A percentile compares a stretch with the other conserved stretches of the same genome.
These are phyloP conservation scores for Drosophila chauvacae DNA, from an alignment of 1,140 invertebrate species.

Conservation along the genomic window DNA sequence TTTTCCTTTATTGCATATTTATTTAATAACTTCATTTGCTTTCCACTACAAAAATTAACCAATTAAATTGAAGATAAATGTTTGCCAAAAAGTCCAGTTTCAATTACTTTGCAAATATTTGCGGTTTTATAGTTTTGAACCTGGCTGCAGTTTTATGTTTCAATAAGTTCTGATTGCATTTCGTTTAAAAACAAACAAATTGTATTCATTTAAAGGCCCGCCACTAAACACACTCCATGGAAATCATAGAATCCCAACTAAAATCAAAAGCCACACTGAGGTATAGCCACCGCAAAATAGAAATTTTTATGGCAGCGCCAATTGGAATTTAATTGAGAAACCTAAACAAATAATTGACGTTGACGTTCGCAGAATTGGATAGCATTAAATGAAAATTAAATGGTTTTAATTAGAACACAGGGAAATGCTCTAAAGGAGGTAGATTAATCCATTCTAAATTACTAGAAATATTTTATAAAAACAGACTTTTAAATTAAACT, in stretches of 20 bases:
- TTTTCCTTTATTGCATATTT: not conserved
- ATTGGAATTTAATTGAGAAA: slow-evolving; percentile 75
- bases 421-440: not conserved
- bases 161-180: slow-evolving; percentile 59
- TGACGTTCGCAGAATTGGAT: slow-evolving; percentile 12
- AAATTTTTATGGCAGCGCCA: slow-evolving; percentile 60
- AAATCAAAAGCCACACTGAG: slow-evolving; percentile 4
- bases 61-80: not conserved
- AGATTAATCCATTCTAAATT: not conserved
- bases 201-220: not conserved
- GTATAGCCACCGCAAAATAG: slow-evolving; percentile 30
- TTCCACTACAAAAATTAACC: not conserved
- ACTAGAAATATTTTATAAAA: too few relatives aligned
- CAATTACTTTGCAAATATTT: slow-evolving; percentile 20
- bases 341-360: slow-evolving; percentile 13
- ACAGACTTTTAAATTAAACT: too few relatives aligned
- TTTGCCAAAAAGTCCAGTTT: not conserved
- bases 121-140: slow-evolving; percentile 10
- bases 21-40: not conserved
- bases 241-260: not conserved
- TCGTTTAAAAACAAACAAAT: slow-evolving; percentile 31
- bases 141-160: slow-evolving; percentile 31
- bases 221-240: not conserved
- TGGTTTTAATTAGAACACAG: not conserved
- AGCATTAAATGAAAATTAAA: slow-evolving; percentile 5